A percentile compares a stretch with the other conserved stretches of the same genome.
Evolutionary conservation across 1,140 invertebrate species (phyloP).

Genomic region (Aphelinus certus): DNA sequence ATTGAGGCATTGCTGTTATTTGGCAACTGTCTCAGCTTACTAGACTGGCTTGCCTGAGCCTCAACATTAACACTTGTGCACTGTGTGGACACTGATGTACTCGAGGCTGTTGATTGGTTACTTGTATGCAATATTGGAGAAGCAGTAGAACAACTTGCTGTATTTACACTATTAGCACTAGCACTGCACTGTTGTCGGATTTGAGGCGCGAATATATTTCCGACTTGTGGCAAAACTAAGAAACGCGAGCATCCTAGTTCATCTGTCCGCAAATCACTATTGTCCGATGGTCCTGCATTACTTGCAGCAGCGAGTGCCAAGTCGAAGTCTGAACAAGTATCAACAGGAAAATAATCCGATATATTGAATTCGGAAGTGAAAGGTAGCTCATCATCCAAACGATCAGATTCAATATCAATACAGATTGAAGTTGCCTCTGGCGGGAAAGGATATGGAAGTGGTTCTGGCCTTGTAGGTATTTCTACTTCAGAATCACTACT

Average conservation of each 20-base stretch:
- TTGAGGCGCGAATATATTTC: constrained; percentile 50
- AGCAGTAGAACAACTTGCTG: constrained; percentile 44
- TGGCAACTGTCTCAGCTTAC: constrained; percentile 55
- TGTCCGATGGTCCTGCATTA: constrained; percentile 42
- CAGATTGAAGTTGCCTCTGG: constrained; percentile 63
- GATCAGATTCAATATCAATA: constrained; percentile 59
- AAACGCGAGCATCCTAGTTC: constrained; percentile 59
- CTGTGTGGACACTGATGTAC: constrained; percentile 45
- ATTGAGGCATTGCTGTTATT: constrained; percentile 57
- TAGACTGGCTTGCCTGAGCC: constrained; percentile 45
- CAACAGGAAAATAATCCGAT: constrained; percentile 60
- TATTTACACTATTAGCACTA: constrained; percentile 57
- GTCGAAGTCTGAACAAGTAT: constrained; percentile 56
- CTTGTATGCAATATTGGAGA: constrained; percentile 22
- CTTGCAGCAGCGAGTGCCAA: constrained; percentile 42
- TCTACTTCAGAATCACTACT: constrained; percentile 52
- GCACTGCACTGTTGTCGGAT: constrained; percentile 52
- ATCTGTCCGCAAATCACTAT: constrained; percentile 54
- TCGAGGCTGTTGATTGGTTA: constrained; percentile 32
- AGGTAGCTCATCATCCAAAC: constrained; percentile 56
- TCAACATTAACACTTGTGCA: constrained; percentile 45
- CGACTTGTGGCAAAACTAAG: constrained; percentile 49
- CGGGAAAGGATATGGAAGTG: constrained; percentile 59
- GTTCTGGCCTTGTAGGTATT: constrained; percentile 43
- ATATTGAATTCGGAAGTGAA: constrained; percentile 64